Conservation (phyloP, 2,113 vertebrate species). For the Pyxicephalus adspersus region DNA sequence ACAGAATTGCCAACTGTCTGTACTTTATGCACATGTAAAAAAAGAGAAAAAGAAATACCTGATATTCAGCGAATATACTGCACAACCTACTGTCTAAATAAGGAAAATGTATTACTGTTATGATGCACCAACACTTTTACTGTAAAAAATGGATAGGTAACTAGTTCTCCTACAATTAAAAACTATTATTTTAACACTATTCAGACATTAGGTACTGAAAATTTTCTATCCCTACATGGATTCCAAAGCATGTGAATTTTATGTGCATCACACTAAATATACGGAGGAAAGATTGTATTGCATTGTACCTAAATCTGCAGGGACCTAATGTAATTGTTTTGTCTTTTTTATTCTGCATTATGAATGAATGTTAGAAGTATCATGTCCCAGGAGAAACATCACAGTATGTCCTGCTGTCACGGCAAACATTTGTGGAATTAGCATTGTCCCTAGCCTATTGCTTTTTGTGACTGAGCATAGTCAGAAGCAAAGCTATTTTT, state of each 20-base stretch:
- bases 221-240: too few relatives aligned
- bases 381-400: slow-evolving; percentile 20
- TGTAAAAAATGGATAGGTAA: too few relatives aligned
- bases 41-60: too few relatives aligned
- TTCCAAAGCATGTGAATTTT: not conserved
- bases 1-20: too few relatives aligned
- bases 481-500: not conserved
- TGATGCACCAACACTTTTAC: too few relatives aligned
- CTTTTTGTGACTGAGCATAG: not conserved
- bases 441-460: not conserved
- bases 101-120: too few relatives aligned
- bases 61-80: too few relatives aligned
- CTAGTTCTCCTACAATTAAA: too few relatives aligned
- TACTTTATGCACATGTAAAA: too few relatives aligned
- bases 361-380: slow-evolving; percentile 34
- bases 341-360: slow-evolving; percentile 30
- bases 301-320: slow-evolving; percentile 2
- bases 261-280: not conserved
- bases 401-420: slow-evolving; percentile 23
- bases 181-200: too few relatives aligned
- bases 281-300: slow-evolving; percentile 4
- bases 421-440: slow-evolving; percentile 10
- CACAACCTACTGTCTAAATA: too few relatives aligned
- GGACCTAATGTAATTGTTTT: slow-evolving; percentile 33
- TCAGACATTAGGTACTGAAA: too few relatives aligned